phyloP scores from a whole-genome alignment of 2,797 vertebrate genomes.

The Erithacus rubecula region DNA sequence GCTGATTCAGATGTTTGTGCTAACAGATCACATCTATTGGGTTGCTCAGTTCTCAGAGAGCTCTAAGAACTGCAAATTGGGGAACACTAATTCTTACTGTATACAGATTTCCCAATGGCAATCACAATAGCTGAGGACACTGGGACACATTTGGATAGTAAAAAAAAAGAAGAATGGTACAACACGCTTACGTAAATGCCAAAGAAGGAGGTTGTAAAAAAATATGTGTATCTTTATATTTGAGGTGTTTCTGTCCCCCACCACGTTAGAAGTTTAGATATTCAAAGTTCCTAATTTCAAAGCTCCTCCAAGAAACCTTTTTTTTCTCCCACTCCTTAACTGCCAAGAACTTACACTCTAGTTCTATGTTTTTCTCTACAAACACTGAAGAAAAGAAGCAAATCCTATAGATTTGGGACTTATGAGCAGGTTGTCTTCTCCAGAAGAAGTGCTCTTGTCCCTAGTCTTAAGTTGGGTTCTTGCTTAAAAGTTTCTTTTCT shows the following conservation, averaged over 20 bases:
- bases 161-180: neutral
- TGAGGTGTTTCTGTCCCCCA: neutral
- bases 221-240: neutral
- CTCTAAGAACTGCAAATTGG: neutral
- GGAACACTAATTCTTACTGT: neutral
- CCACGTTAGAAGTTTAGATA: neutral
- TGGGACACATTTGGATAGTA: neutral
- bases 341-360: neutral
- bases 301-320: neutral
- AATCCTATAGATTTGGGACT: neutral
- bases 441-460: neutral
- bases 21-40: accelerated
- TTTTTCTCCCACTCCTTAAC: neutral
- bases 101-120: neutral
- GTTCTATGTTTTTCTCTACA: neutral
- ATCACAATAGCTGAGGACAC: neutral
- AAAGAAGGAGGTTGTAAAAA: neutral
- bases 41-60: neutral
- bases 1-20: neutral
- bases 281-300: neutral
- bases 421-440: neutral
- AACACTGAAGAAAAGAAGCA: neutral
- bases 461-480: neutral
- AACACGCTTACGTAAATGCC: neutral
- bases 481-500: neutral